Evolutionary conservation across 2,888 invertebrate genomes (phyloP), one percentile per base, ranked within the genome.

Genomic region (Drosophila engyochracea): DNA sequence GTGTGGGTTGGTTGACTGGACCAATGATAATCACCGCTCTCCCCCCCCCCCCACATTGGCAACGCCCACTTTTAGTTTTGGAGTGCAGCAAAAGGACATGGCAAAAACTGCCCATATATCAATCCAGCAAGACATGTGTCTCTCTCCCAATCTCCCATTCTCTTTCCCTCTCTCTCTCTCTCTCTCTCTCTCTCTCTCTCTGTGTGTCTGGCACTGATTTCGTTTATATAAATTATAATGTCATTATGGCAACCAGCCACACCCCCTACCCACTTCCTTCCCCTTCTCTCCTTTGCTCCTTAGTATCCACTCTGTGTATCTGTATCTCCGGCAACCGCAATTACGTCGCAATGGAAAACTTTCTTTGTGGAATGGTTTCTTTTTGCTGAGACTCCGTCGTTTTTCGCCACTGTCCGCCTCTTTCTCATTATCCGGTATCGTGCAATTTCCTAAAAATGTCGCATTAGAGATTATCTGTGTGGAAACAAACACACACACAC

Each of bases 141-240:
- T 70, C 80, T 51, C 22, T 53, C 55, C 53, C 53, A 54, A 52
- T 37, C 9, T 9, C 31, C 44, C 55, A 25, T 35, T 44, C 51
- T 10, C 28, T 9, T 28, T 52, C 35, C 54, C 44, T 33, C 54
- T 47, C 53, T 9, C 25, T 41, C 54, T 55, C 57, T 33, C 14
- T 6, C 44, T 6, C 30, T 52, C 53, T 47, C 53, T 6, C 25
- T 53, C 54, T 41, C 35, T 63, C 39, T 47, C 52, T 31, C 39
- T 37, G 70, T 63, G 75, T 47, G 47, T 25, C 74, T 71, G 70
- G 81, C 85, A 81, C 91, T 88, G 90, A 85, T 88, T 91, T 90
- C 88, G 86, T 87, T 91, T 86, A 92, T 91, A 91, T 91, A 91
- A 91, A 92, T 92, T 92, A 92, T 91, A 92, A 90, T 92, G 92